These are phyloP conservation scores for Limnodromus scolopaceus DNA, from an alignment of 2,797 vertebrate species.

Conservation along the genomic window DNA sequence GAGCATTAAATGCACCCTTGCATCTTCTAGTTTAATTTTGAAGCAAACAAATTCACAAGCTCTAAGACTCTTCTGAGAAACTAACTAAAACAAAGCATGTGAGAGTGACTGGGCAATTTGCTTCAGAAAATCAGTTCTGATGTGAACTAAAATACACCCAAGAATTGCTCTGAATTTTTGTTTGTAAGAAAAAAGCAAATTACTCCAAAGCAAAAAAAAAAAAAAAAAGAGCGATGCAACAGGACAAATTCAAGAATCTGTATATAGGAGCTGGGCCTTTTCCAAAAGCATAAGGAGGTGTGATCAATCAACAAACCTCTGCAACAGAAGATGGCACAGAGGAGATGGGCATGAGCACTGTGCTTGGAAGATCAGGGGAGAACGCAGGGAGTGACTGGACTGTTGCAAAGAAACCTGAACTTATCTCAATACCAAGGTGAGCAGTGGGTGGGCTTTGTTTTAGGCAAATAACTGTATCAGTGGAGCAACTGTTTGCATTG, in stretches of 20 bases:
- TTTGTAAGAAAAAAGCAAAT: background rate
- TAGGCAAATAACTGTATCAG: background rate
- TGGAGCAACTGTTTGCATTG: background rate
- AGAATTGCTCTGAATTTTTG: background rate
- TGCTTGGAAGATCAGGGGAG: background rate
- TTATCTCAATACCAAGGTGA: background rate
- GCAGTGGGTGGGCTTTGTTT: background rate
- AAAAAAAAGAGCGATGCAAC: rapidly evolving
- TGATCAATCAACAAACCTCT: rapidly evolving
- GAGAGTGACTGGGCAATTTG: background rate
- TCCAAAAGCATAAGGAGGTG: background rate
- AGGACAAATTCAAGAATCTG: background rate
- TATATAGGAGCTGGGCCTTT: background rate
- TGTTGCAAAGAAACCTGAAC: background rate
- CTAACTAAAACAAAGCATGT: background rate
- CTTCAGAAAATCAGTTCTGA: background rate
- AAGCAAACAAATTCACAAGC: background rate
- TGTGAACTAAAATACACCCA: background rate
- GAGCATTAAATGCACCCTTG: too few relatives aligned
- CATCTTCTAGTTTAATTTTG: too few relatives aligned
- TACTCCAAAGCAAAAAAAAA: background rate
- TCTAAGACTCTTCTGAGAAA: background rate
- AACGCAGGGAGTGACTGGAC: background rate
- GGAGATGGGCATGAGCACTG: background rate
- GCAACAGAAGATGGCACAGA: background rate